phyloP scores from a whole-genome alignment of 2,888 invertebrate genomes.

The Netelia virgata region DNA sequence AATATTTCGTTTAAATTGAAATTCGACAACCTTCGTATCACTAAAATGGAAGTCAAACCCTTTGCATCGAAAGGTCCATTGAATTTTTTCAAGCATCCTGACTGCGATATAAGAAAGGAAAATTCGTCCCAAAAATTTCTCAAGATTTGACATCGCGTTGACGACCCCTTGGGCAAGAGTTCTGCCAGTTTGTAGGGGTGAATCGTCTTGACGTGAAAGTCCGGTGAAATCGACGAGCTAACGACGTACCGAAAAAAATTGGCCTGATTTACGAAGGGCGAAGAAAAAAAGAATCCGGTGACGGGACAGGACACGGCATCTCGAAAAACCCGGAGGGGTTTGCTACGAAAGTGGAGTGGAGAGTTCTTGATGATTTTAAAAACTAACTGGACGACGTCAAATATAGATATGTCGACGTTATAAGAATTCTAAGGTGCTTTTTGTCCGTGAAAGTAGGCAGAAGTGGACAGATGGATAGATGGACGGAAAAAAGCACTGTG shows the following conservation, averaged over 20 bases:
- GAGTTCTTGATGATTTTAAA: conserved; percentile 74
- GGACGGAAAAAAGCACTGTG: conserved; percentile 72
- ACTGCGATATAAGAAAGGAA: neutral
- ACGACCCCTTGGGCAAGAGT: neutral
- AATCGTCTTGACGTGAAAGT: conserved; percentile 60
- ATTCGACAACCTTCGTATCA: neutral
- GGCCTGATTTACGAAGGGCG: conserved; percentile 78
- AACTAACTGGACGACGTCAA: conserved; percentile 22
- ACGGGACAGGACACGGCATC: conserved; percentile 6
- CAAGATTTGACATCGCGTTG: conserved; percentile 2
- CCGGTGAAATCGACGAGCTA: conserved; percentile 70
- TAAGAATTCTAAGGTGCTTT: conserved; percentile 38
- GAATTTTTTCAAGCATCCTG: conserved; percentile 6
- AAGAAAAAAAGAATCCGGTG: conserved; percentile 24
- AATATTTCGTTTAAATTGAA: neutral
- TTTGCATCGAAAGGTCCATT: neutral
- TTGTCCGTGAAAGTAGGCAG: conserved; percentile 63
- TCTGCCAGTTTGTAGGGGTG: conserved; percentile 35
- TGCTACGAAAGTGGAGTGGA: conserved; percentile 11
- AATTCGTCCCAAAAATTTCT: conserved; percentile 7
- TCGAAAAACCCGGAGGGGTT: neutral
- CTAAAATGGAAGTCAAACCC: neutral
- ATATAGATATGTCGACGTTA: conserved; percentile 7
- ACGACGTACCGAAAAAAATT: conserved; percentile 75
- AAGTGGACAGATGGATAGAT: conserved; percentile 62